A percentile compares a stretch with the other conserved stretches of the same genome.
These are phyloP conservation scores for Callinectes sapidus DNA, from an alignment of 2,888 invertebrate genomes.

Conservation along the genomic window DNA sequence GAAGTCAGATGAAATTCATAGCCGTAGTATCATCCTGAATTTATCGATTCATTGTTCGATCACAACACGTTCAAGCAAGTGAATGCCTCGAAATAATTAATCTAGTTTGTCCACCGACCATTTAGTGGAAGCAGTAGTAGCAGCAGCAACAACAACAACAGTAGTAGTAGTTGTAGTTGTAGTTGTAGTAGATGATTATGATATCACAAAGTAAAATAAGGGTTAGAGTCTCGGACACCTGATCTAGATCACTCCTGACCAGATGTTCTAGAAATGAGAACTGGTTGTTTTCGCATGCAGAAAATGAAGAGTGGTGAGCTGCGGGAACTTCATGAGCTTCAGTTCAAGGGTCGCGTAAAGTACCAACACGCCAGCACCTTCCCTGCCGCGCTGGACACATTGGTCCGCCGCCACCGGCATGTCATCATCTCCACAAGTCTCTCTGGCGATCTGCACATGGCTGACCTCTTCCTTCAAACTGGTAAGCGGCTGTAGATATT, in stretches of 20 bases:
- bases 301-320: constrained; percentile 49
- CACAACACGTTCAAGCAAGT: too few species aligned
- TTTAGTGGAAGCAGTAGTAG: too few species aligned
- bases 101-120: too few species aligned
- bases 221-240: too few species aligned
- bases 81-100: too few species aligned
- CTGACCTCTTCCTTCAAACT: constrained; percentile 39
- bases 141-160: too few species aligned
- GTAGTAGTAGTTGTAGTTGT: too few species aligned
- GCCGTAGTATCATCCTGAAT: not conserved
- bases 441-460: constrained; percentile 42
- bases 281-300: not conserved
- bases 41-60: too few species aligned
- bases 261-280: not conserved
- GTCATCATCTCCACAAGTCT: constrained; percentile 36
- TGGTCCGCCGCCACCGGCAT: constrained; percentile 39
- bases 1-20: too few species aligned
- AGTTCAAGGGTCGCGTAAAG: constrained; percentile 19
- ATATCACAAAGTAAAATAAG: too few species aligned
- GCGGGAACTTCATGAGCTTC: constrained; percentile 42
- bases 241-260: too few species aligned
- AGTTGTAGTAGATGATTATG: too few species aligned
- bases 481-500: not conserved
- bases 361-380: constrained; percentile 26
- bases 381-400: constrained; percentile 22